Base-by-base conservation (phyloP, 2,888 invertebrate genomes). In the Cantharis nigra region DNA sequence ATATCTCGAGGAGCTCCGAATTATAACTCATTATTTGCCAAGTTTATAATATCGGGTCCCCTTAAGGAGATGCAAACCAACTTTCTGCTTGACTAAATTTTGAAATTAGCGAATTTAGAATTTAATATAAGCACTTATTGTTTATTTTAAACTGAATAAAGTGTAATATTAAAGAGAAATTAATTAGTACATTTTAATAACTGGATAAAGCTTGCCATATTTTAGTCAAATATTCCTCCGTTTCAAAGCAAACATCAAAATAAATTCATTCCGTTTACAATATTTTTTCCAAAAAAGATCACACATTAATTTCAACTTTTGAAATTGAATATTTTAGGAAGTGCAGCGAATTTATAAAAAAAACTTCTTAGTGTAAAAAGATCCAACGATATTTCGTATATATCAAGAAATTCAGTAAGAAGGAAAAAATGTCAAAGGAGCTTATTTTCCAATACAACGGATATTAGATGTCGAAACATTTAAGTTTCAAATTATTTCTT, bases 401-500 rank as follows among this genome's bases (percentile, higher is more conserved):
- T 49, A 49, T 49, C 49, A 49, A 49, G 49, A 49, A 49, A 49
- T 49, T 49, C 49, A 49, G 49, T 49, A 49, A 49, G 49, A n/a
- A 49, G 18, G 70, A 72, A 77, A 78, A 78, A 75, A 78, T 72
- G 72, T 75, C 72, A 75, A 74, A 71, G 77, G 69, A 77, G 76
- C 72, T 77, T 74, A 75, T 75, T 78, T 75, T 67, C 70, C 71
- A 72, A 78, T 72, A 75, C 69, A 75, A 70, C 75, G 78, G 78
- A 78, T 75, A 78, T 78, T 78, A 75, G 78, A 75, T 70, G 78
- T 75, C 75, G 79, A 79, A 76, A 80, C 77, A 78, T 78, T 81
- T 80, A 76, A 81, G 76, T 76, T 72, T 77, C 72, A 72, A 77
- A 77, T 77, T 77, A 77, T 74, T 74, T 74, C 67, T 77, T 28